phyloP scores from a whole-genome alignment of 1,140 invertebrate species.

The Phymorhynchus buccinoides region DNA sequence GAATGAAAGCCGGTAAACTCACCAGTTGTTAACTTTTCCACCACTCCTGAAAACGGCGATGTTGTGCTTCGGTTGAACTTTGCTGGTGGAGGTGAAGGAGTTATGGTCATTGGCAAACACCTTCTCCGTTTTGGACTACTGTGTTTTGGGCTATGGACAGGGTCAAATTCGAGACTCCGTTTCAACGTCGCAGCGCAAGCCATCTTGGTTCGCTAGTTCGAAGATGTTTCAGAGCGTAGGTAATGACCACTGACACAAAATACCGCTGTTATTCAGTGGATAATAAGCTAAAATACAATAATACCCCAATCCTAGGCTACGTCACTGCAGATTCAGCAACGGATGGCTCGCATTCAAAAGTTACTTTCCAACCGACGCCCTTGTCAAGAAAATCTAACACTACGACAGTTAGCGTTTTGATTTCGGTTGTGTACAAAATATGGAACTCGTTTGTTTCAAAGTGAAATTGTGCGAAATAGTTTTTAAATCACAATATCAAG shows the following conservation, averaged over 20 bases:
- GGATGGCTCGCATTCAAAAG: conserved; percentile 7
- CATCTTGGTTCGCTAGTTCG: conserved; percentile 76
- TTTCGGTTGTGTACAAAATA: neutral
- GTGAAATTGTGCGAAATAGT: too few species aligned
- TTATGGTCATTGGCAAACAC: conserved; percentile 86
- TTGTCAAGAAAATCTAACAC: neutral
- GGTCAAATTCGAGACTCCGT: conserved; percentile 93
- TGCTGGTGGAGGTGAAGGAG: conserved; percentile 80
- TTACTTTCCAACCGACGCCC: neutral
- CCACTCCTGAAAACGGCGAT: conserved; percentile 84
- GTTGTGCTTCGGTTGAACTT: conserved; percentile 76
- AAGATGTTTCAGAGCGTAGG: neutral
- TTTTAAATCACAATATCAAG: too few species aligned
- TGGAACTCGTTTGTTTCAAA: conserved; percentile 8
- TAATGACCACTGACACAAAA: neutral
- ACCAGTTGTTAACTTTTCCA: conserved; percentile 90
- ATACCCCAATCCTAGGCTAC: neutral
- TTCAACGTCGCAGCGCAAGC: conserved; percentile 91
- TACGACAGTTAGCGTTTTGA: neutral
- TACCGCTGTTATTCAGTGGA: neutral
- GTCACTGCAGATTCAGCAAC: neutral
- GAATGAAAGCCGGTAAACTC: too few species aligned
- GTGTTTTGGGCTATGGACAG: conserved; percentile 83
- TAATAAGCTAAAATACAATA: neutral
- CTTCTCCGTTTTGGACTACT: conserved; percentile 88